A percentile compares a stretch with the other conserved stretches of the same genome.
Evolutionary conservation across 30 jellyfish, hydroid and myxozoan species (phyloP).

Genomic region (Aurelia sp.): DNA sequence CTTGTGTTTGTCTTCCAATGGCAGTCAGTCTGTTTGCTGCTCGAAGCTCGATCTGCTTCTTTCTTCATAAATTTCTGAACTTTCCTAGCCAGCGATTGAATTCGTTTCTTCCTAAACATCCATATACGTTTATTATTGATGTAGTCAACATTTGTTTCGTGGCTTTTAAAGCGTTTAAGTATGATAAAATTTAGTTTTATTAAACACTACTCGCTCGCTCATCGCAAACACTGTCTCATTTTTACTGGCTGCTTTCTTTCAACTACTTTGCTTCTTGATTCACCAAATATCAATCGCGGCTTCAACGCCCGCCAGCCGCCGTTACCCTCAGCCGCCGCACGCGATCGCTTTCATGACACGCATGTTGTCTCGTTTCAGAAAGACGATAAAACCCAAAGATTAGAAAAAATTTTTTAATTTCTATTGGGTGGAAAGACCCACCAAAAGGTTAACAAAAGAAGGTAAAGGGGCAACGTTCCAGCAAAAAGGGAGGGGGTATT

Average conservation of each 20-base stretch:
- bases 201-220: background rate
- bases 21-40: background rate
- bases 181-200: background rate
- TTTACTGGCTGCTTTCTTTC: conserved; percentile 27
- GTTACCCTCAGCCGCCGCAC: too few relatives aligned
- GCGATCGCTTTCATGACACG: too few relatives aligned
- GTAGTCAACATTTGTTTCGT: conserved; percentile 11
- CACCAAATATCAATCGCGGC: conserved; percentile 1
- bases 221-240: conserved; percentile 10
- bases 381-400: too few relatives aligned
- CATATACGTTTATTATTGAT: conserved; percentile 22
- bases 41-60: background rate
- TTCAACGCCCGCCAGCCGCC: background rate
- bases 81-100: conserved; percentile 47
- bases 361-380: too few relatives aligned
- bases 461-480: too few relatives aligned
- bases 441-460: too few relatives aligned
- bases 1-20: background rate
- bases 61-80: conserved; percentile 50
- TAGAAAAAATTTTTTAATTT: too few relatives aligned
- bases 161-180: too few relatives aligned
- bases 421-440: too few relatives aligned
- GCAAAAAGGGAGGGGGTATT: too few relatives aligned
- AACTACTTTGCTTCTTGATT: conserved; percentile 12
- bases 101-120: conserved; percentile 61